Evolutionary conservation across 2,797 vertebrate genomes (phyloP).

Genomic region (Mycteria americana): DNA sequence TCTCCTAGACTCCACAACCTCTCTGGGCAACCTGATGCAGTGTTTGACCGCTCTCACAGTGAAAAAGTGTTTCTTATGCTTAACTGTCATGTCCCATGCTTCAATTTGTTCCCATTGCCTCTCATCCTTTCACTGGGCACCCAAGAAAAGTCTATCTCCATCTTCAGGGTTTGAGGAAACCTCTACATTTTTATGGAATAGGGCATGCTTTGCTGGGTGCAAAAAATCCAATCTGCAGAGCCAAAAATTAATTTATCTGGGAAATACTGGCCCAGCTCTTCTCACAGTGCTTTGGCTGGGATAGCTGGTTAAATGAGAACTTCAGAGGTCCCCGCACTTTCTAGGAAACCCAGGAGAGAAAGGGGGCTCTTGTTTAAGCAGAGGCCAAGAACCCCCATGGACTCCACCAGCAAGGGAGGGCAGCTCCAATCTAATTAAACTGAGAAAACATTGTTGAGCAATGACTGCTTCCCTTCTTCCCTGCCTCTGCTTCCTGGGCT

Average conservation of each 20-base stretch:
- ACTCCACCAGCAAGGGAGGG: neutral
- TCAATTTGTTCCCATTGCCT: neutral
- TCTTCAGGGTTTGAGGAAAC: neutral
- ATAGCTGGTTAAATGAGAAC: neutral
- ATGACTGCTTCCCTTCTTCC: neutral
- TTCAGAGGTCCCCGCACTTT: neutral
- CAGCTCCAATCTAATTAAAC: neutral
- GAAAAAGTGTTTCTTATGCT: neutral
- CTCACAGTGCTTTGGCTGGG: neutral
- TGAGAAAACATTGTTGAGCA: neutral
- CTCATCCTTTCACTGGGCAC: neutral
- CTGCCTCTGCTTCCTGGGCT: neutral
- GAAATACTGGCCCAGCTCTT: neutral
- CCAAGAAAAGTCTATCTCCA: neutral
- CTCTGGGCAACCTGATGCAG: neutral
- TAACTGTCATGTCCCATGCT: neutral
- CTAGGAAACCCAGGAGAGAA: neutral
- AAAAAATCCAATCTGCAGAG: neutral
- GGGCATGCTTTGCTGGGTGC: neutral
- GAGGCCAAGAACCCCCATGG: neutral
- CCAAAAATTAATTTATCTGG: neutral
- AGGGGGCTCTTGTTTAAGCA: neutral
- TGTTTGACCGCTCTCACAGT: neutral
- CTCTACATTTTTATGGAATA: neutral
- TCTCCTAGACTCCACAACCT: neutral